Base-by-base conservation (phyloP, 2,888 invertebrate species). In the Troides aeacus region DNA sequence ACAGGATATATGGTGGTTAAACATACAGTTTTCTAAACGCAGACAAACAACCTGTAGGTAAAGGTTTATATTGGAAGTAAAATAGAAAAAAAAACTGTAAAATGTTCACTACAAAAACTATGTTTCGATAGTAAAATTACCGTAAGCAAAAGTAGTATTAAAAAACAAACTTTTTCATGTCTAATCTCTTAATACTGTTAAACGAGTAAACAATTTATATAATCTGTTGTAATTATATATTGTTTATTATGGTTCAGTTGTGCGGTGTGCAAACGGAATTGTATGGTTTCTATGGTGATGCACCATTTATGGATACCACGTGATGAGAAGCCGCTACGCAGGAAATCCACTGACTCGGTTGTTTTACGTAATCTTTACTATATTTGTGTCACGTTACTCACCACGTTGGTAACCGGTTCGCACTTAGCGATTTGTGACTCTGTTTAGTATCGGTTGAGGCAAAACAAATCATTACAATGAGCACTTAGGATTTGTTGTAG, bases 351-450 rank as follows among this genome's bases (percentile, higher is more conserved):
- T 58, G 23, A 24, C 57, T 58, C 12, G 57, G 23, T 58, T 23
- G 12, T 10, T 58, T 58, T 58, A 56, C 56, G n/a, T 21, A 56
- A 58, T 58, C 57, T 58, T 30, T 23, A 58, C 23, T 23, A 58
- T 23, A 12, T 6, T 3, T 46, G 23, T 24, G 65, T 65, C 65
- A 65, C 65, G 65, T 59, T 59, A 24, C 57, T 58, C 8, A 58
- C 23, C 57, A 58, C 57, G 57, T 58, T 58, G 23, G 57, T 24
- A n/a, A 24, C 23, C 57, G 57, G 21, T 58, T 58, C 2, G 12
- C 5, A 18, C 1, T n/a, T 53, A 5, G 7, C n/a, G n/a, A 18
- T 5, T 53, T n/a, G 7, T 53, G 6, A 12, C 1, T 46, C 12
- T 18, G 4, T 53, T n/a, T 53, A 18, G 2, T n/a, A n/a, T 18